Evolutionary conservation across 1,140 invertebrate species (phyloP).

Genomic region (Penaeus chinensis): DNA sequence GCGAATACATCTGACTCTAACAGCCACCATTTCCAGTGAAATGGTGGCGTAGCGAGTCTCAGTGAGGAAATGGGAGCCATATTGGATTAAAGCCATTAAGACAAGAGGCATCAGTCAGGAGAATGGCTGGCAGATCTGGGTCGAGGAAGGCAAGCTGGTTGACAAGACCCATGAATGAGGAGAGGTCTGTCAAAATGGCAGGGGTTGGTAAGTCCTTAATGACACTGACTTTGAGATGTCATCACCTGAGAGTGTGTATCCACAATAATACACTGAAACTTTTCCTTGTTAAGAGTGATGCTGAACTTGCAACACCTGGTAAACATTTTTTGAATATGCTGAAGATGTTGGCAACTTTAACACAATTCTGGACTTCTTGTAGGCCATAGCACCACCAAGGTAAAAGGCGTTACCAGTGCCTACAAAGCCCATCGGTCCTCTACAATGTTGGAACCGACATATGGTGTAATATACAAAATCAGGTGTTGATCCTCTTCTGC

Average conservation of each 20-base stretch:
- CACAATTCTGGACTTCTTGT: too few species aligned
- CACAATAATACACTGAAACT: not conserved
- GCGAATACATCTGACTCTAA: not conserved
- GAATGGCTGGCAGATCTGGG: not conserved
- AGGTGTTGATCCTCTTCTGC: too few species aligned
- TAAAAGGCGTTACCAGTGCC: too few species aligned
- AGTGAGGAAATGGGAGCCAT: too few species aligned
- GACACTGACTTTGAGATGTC: not conserved
- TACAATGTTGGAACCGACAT: too few species aligned
- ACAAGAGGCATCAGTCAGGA: too few species aligned
- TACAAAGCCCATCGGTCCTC: too few species aligned
- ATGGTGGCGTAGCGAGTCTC: not conserved
- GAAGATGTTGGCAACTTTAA: not conserved
- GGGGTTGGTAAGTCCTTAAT: slow-evolving; percentile 1
- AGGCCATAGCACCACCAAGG: too few species aligned
- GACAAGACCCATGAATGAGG: not conserved
- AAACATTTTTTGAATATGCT: not conserved
- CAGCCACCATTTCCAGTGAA: not conserved
- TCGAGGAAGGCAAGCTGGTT: not conserved
- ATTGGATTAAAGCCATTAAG: too few species aligned
- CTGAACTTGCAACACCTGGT: slow-evolving; percentile 8
- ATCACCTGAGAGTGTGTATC: not conserved
- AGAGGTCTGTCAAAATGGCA: not conserved
- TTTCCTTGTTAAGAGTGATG: slow-evolving; percentile 20
- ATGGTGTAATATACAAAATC: too few species aligned